Evolutionary conservation across 2,888 invertebrate species (phyloP).

Genomic region (Caenorhabditis sp.): DNA sequence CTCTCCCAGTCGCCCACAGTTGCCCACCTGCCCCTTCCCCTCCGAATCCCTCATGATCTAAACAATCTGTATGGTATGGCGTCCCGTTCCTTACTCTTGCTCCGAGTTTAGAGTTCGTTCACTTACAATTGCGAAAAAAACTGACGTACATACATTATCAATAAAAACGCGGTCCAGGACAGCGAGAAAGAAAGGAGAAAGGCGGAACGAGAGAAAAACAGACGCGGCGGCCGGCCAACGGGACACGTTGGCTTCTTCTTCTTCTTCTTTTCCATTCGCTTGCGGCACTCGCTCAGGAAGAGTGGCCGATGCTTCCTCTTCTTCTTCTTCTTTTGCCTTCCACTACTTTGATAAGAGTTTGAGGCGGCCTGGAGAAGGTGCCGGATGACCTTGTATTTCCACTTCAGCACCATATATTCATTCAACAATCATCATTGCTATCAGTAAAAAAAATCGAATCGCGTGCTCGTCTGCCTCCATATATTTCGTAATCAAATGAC

Average conservation of each 20-base stretch:
- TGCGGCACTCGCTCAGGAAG: slow-evolving; percentile 5
- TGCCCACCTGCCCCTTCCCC: too few species aligned
- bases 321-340: neutral
- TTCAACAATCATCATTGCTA: too few species aligned
- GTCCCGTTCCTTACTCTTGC: too few species aligned
- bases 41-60: too few species aligned
- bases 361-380: too few species aligned
- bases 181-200: neutral
- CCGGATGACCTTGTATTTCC: too few species aligned
- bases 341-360: neutral
- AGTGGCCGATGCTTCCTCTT: neutral
- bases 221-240: slow-evolving; percentile 3
- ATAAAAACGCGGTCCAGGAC: slow-evolving; percentile 21
- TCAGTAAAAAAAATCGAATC: too few species aligned
- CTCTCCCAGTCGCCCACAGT: slow-evolving; percentile 2
- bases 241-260: slow-evolving; percentile 28
- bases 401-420: too few species aligned
- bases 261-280: slow-evolving; percentile 18
- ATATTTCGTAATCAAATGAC: slow-evolving; percentile 27
- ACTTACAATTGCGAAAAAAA: neutral
- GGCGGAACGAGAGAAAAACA: slow-evolving; percentile 22
- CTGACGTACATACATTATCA: slow-evolving; percentile 26
- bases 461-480: neutral
- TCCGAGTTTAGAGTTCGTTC: too few species aligned
- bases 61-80: too few species aligned